Base-by-base conservation (phyloP, 2,888 invertebrate species). In the Keiferia lycopersicella region DNA sequence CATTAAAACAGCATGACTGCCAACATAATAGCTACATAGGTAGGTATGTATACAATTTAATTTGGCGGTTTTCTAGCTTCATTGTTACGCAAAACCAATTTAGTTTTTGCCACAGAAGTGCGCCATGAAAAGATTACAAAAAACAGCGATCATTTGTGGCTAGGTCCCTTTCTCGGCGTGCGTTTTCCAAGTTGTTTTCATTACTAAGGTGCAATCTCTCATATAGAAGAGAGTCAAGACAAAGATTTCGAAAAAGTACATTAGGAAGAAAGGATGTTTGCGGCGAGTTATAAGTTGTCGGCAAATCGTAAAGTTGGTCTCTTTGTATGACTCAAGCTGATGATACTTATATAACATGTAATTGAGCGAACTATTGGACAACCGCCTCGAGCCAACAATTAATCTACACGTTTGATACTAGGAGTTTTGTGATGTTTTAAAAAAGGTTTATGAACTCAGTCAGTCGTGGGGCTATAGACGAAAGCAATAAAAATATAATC, bases 71-170 rank as follows among this genome's bases (percentile, higher is more conserved):
- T 56, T 34, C 56, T 56, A 34, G 20, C 26, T 65, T 60, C 34
- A 57, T 66, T 67, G 66, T 69, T 67, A 60, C 64, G 67, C 16
- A 66, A 69, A 62, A 58, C 63, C 65, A 68, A 69, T 68, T 66
- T 65, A 62, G 66, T 69, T 68, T 69, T 67, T 69, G 61, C 66
- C 62, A 57, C 64, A 60, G 58, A 66, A 64, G 59, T 39, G 48
- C 53, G 61, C 41, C 41, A 63, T 30, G 56, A 65, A 65, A 62
- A 53, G 53, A 59, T n/a, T 16, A 38, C 51, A 51, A 63, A 65
- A 62, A 64, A 34, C 16, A 58, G 30, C 39, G 39, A 66, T 61
- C 61, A 57, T 61, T 60, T 39, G 50, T 34, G 20, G 16, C 30
- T 26, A 22, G 22, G 16, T 11, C 18, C 64, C 65, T 66, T 67